Base-by-base conservation (phyloP, 1,140 invertebrate genomes). In the Drosophila kikkawai region DNA sequence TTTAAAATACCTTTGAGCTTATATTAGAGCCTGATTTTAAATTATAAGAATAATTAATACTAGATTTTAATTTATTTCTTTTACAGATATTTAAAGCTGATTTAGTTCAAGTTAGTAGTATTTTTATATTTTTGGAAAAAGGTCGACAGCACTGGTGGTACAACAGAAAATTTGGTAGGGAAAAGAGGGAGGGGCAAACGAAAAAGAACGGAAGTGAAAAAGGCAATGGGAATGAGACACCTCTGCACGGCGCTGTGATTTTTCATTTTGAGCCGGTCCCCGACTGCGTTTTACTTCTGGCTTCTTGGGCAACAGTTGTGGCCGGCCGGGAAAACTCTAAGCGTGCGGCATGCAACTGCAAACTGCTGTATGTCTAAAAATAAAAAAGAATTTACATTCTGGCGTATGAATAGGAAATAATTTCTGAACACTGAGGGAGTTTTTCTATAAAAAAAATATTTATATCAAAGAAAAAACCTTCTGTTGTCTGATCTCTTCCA, bases 231-330 rank as follows among this genome's bases (percentile, higher is more conserved):
- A 73, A 37, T 66, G 68, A 47, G 64, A 68, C 76, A 65, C 55
- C 74, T 66, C 61, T 75, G 80, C 75, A 86, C 71, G 83, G 83
- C 75, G 83, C 83, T 87, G 83, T 83, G 83, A 88, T 88, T 86
- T 86, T 88, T 86, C 83, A 86, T 86, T 86, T 78, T 53, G 36
- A 56, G 42, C 53, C 41, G 45, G 41, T 32, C 55, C 37, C 56
- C 47, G 17, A 42, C 50, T 66, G 63, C 51, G 50, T 82, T 76
- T 87, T 83, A 74, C 78, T 47, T 63, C 44, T 22, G 34, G 39
- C 56, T 75, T 55, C 69, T 66, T 56, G 63, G 76, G 76, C 83
- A 86, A 83, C 83, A 83, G 80, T 80, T 78, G 77, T 77, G 64
- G 34, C 75, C 66, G 66, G 60, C 63, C 42, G 67, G 34, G 48